These are phyloP conservation scores for Odontocolon sp. DNA, from an alignment of 2,888 invertebrate species.

Conservation along the genomic window DNA sequence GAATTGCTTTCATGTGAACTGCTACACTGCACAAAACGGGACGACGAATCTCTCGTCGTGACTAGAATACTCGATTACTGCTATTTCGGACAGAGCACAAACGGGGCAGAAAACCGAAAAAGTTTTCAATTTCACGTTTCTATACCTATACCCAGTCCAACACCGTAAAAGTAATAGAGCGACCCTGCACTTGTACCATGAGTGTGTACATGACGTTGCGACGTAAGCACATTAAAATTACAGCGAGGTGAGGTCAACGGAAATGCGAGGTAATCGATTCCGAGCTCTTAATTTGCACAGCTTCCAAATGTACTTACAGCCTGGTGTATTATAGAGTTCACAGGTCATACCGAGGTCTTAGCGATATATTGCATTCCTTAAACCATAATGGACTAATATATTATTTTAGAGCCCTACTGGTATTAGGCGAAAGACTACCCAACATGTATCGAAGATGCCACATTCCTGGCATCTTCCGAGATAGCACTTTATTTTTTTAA, in stretches of 20 bases:
- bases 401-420: background rate
- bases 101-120: slow-evolving; percentile 23
- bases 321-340: background rate
- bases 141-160: no score
- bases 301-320: no score
- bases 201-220: no score
- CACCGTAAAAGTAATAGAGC: no score
- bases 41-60: slow-evolving; percentile 14
- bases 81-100: slow-evolving; percentile 5
- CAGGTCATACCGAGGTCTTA: background rate
- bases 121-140: background rate
- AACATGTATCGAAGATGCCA: slow-evolving; percentile 6
- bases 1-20: slow-evolving; percentile 24
- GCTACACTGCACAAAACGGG: background rate
- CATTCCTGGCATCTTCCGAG: slow-evolving; percentile 23
- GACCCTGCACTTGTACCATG: no score
- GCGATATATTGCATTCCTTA: background rate
- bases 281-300: no score
- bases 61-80: slow-evolving; percentile 26
- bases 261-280: no score
- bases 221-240: no score
- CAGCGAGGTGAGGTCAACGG: no score
- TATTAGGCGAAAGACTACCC: background rate
- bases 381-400: background rate
- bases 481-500: background rate